Evolutionary conservation across 2,797 vertebrate species (phyloP).

Genomic region (Sphenodon punctatus): DNA sequence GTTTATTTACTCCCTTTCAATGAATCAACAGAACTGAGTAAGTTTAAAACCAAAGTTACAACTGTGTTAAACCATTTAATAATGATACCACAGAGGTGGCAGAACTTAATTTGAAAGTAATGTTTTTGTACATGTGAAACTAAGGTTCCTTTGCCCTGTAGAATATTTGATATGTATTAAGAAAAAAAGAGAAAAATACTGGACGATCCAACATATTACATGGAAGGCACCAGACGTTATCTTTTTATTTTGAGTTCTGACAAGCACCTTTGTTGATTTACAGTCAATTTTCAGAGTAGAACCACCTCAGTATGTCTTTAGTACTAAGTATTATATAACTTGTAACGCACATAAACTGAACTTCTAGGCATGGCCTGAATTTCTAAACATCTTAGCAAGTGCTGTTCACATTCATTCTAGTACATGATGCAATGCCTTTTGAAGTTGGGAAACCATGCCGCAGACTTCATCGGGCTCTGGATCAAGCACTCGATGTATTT

Average conservation of each 20-base stretch:
- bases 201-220: no score
- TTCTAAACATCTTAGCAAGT: background rate
- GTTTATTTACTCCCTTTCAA: background rate
- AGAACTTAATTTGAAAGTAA: background rate
- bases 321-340: background rate
- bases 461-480: no score
- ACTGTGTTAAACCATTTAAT: background rate
- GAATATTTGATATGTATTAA: background rate
- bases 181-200: background rate
- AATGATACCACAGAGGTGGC: background rate
- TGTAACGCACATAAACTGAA: background rate
- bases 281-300: background rate
- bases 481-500: no score
- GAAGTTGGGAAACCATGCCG: no score
- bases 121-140: background rate
- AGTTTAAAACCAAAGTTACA: background rate
- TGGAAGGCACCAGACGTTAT: no score
- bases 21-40: background rate
- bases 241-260: background rate
- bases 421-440: no score
- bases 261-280: fast-evolving
- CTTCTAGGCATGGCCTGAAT: background rate
- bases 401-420: background rate
- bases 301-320: background rate
- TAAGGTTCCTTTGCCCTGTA: background rate